Base-by-base conservation (phyloP, 1,140 invertebrate genomes). In the Solen grandis region DNA sequence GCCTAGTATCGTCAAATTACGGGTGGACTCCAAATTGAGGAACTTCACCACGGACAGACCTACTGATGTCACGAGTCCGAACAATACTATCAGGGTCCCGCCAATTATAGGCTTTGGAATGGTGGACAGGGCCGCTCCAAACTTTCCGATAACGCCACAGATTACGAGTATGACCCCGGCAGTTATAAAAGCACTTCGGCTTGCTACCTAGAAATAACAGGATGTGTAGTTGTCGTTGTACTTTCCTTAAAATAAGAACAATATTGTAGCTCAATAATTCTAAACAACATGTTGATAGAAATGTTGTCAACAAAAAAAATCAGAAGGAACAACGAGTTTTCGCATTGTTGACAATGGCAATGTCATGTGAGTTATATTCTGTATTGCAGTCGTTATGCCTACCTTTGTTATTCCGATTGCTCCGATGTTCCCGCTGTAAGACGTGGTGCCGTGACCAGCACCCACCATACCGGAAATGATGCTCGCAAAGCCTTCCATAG, bases 1-100 rank as follows among this genome's bases (percentile, higher is more conserved):
- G 14, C 96, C 97, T 16, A 97, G 93, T 65, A 97, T 96, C 88
- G 97, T 97, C 3, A 97, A 92, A 92, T 97, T 97, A 65, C 92
- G 81, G n/a, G 96, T 94, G 13, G 95, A 96, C 87, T 96, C 96
- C 55, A 97, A 90, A 85, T 97, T 94, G 29, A 97, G 94, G 86
- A 96, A 96, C 87, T 97, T 96, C 16, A 97, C 92, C 10, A 95
- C 95, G 0, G 96, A 97, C 0, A 97, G 91, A 35, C 88, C 89
- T 1, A 89, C 84, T 1, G 85, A 82, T 5, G 83, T 60, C 25
- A 89, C 86, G 78, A 89, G 86, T 36, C 96, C 96, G 90, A 97
- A 97, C 94, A 97, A 96, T 4, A 97, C 94, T 83, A 96, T 96
- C 90, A 97, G 97, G 62, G 97, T 95, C 2, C 83, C 85, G 16